Percentiles rank a stretch among this genome's conserved stretches.
phyloP scores from a whole-genome alignment of 2,113 vertebrate species.

The Delphinapterus leucas region DNA sequence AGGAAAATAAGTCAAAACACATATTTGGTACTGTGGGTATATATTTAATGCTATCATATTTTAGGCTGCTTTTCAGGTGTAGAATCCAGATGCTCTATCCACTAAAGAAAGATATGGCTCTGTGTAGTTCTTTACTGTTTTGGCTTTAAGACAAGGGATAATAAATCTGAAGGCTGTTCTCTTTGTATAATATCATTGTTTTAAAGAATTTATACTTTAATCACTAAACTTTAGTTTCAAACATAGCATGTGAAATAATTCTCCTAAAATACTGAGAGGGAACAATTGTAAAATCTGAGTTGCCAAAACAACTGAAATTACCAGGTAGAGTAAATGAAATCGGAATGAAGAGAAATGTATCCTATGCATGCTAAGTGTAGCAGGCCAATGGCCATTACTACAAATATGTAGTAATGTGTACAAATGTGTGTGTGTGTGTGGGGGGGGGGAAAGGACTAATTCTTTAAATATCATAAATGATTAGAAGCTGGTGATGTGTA shows the following conservation, averaged over 20 bases:
- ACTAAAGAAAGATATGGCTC: neutral
- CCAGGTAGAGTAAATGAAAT: neutral
- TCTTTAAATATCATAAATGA: neutral
- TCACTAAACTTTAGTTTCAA: slow-evolving; percentile 14
- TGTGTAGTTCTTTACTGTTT: neutral
- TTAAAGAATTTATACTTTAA: slow-evolving; percentile 28
- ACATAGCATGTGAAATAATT: slow-evolving; percentile 37
- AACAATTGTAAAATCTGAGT: slow-evolving; percentile 1
- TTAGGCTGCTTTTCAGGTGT: neutral
- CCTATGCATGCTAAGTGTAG: neutral
- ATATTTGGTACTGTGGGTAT: neutral
- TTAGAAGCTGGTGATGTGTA: neutral
- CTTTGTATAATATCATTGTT: slow-evolving; percentile 37
- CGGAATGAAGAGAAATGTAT: neutral
- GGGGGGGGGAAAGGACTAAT: neutral
- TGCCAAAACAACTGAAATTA: neutral
- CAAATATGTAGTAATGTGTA: neutral
- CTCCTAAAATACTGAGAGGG: neutral
- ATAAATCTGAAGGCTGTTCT: neutral
- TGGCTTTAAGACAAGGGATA: neutral
- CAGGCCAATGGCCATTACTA: neutral
- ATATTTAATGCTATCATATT: neutral
- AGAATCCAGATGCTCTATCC: neutral
- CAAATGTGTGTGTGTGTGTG: no score
- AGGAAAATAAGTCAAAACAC: slow-evolving; percentile 7